Evolutionary conservation across 1,140 invertebrate genomes (phyloP), one percentile per base, ranked within the genome.

Genomic region (Papilio helenus): DNA sequence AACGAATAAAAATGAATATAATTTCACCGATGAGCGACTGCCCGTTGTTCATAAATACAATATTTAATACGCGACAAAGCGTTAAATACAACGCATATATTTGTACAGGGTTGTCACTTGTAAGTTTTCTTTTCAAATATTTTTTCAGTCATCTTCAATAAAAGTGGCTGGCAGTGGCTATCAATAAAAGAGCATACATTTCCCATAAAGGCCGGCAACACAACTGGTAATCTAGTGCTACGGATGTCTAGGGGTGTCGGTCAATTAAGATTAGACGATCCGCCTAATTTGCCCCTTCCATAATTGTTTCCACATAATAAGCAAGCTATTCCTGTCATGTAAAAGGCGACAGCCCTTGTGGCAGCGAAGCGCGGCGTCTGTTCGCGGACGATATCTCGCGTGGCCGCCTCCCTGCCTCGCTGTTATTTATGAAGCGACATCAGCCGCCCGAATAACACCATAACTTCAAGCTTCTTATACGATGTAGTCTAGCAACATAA

Each of bases 361-460:
- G 29, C 26, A 16, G 61, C 26, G 23, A 16, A 68, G 23, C 61
- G 61, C 26, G 61, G 12, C 76, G 58, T 34, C 76, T 79, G 77
- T 4, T 26, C 44, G n/a, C 12, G 18, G 77, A 20, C 58, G 78
- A 79, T 79, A 79, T 72, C 78, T 23, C 78, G 76, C 76, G 20
- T 65, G 29, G 76, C 42, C 76, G 76, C 76, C 58, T 79, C 61
- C 18, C 14, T 14, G 68, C 29, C 29, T 9, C 34, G 34, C 44
- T 20, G n/a, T 55, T 39, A 72, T 74, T 74, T 74, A 74, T 49
- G 72, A 51, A 74, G 72, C 72, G 42, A 39, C 34, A 72, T 39
- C 71, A n/a, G 18, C 8, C 71, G 71, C 71, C 71, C 34, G 61
- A 68, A 68, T 29, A 68, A 26, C 23, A 29, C 34, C 8, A n/a